Percentiles rank a stretch among this genome's conserved stretches.
phyloP scores from a whole-genome alignment of 2,797 vertebrate species.

The Sebastes oblongus region DNA sequence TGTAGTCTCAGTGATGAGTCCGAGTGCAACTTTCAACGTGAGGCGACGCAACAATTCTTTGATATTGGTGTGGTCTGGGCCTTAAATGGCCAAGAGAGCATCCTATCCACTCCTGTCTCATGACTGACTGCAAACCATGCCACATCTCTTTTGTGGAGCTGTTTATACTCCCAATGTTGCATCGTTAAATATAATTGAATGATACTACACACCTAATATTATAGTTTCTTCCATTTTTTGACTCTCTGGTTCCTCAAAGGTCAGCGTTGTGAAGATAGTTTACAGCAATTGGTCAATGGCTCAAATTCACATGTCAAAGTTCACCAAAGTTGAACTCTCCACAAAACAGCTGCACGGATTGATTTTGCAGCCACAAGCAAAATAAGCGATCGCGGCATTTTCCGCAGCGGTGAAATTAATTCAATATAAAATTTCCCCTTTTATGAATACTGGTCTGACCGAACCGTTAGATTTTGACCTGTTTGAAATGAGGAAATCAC shows the following conservation, averaged over 20 bases:
- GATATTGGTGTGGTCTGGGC: no score
- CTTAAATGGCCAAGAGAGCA: neutral
- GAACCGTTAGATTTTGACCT: neutral
- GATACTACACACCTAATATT: neutral
- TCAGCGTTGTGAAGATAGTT: neutral
- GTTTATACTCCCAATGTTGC: neutral
- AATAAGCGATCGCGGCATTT: neutral
- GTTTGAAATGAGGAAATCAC: slow-evolving; percentile 26
- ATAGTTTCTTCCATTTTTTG: neutral
- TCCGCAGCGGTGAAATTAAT: neutral
- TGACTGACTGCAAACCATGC: neutral
- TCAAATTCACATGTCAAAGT: neutral
- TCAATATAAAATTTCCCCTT: neutral
- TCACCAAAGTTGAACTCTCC: neutral
- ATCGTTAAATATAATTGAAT: neutral
- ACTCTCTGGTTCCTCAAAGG: neutral
- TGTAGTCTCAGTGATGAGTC: no score
- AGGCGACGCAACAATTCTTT: no score
- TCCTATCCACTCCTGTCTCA: neutral
- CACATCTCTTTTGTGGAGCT: neutral
- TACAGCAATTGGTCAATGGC: neutral
- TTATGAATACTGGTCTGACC: neutral
- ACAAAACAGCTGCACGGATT: neutral
- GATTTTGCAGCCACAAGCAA: neutral
- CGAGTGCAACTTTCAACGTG: no score